Evolutionary conservation across 2,113 vertebrate species (phyloP).

Genomic region (Lates calcarifer): DNA sequence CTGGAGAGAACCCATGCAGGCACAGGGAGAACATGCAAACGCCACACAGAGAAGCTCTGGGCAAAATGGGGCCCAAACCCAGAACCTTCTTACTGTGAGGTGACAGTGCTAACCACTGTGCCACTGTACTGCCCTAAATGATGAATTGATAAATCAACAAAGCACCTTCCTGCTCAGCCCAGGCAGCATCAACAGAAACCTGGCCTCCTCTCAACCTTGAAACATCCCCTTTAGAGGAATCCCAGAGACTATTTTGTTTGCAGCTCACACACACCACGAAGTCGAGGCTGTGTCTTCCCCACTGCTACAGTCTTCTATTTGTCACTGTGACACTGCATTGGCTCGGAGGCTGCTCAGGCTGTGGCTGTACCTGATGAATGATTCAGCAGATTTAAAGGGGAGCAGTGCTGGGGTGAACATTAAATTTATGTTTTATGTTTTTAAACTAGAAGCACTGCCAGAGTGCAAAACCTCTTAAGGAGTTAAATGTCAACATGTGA

Average conservation of each 20-base stretch:
- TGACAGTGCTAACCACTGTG: too few relatives aligned
- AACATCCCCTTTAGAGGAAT: constrained; percentile 59
- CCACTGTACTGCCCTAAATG: too few relatives aligned
- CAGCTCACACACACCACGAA: constrained; percentile 38
- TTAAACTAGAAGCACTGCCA: not conserved
- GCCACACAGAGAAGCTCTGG: too few relatives aligned
- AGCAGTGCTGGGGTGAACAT: not conserved
- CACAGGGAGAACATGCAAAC: too few relatives aligned
- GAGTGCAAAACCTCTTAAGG: not conserved
- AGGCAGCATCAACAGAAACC: constrained; percentile 14
- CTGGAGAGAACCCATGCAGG: too few relatives aligned
- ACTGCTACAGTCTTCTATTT: constrained; percentile 27
- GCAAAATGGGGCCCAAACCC: too few relatives aligned
- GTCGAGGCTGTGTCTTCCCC: constrained; percentile 41
- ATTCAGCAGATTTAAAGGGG: constrained; percentile 61
- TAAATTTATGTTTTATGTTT: not conserved
- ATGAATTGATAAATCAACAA: not conserved
- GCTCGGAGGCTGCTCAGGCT: constrained; percentile 34
- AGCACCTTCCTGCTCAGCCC: not conserved
- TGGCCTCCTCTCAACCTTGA: constrained; percentile 52
- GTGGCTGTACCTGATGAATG: constrained; percentile 62
- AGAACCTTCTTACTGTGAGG: too few relatives aligned
- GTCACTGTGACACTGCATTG: constrained; percentile 56
- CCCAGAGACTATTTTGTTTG: constrained; percentile 41
- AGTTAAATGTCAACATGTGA: constrained; percentile 18